Base-by-base conservation (phyloP, 2,888 invertebrate genomes). In the Tridacna gigas region DNA sequence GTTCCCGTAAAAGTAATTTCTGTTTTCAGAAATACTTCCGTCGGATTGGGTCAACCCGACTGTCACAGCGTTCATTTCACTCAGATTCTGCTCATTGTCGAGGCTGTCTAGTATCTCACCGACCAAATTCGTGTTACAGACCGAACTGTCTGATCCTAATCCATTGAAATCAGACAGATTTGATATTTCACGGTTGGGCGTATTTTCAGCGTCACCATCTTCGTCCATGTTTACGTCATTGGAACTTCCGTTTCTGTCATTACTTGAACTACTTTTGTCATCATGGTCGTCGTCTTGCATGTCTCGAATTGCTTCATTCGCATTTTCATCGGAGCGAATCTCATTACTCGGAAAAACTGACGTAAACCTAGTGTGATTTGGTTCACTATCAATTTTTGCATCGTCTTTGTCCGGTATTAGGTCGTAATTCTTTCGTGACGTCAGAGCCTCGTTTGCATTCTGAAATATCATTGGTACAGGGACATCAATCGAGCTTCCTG, bases 41-140 rank as follows among this genome's bases (percentile, higher is more conserved):
- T 97, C 97, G 9, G 97, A 97, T 92, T 97, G 97, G 9, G 97
- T 97, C 2, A 98, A 96, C 0, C 98, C 98, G 7, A 74, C 66
- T 60, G 84, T 86, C 0, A 89, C 84, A 22, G 77, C 82, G 20
- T 61, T 78, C n/a, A 81, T 69, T 22, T 80, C 76, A 28, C 74
- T 22, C 15, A 82, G 28, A 20, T 74, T 67, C 25, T 28, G 45
- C 0, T 71, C 13, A 15, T 75, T 47, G 48, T 79, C 73, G 22
- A 47, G n/a, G 11, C 37, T 63, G 11, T 71, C 77, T 20, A 47
- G 13, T 13, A 25, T 37, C 7, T n/a, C 47, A 18, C 28, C 51
- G 1, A 60, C 56, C 20, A 51, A 18, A 15, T 60, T 60, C 13
- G 26, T 60, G 75, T 47, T 25, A 45, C 45, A 63, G n/a, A 63